Conservation (phyloP, 2,797 vertebrate species). For the Podargus strigoides region DNA sequence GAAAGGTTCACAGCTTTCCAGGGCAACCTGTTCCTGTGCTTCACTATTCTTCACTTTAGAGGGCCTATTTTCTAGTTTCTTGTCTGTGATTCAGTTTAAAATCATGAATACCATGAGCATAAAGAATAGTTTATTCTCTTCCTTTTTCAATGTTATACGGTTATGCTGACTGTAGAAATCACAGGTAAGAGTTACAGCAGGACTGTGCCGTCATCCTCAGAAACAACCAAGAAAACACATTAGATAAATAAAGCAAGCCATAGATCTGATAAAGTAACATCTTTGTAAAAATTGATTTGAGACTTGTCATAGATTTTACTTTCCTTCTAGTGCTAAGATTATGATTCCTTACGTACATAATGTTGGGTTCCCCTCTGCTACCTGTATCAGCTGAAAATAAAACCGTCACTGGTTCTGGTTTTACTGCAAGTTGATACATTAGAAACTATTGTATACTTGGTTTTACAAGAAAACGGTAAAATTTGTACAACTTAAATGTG, state of each 20-base stretch:
- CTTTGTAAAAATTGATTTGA: not conserved
- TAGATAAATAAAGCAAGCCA: not conserved
- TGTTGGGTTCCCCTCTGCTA: not conserved
- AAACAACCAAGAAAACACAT: not conserved
- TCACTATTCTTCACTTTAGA: not conserved
- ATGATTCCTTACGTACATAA: rapidly evolving
- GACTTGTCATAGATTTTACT: not conserved
- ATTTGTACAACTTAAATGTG: not conserved
- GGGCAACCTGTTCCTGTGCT: not conserved
- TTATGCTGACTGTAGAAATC: not conserved
- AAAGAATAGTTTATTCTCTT: not conserved
- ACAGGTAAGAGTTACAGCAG: not conserved
- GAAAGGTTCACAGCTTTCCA: not conserved
- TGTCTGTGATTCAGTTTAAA: not conserved
- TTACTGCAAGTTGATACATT: not conserved
- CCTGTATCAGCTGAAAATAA: not conserved
- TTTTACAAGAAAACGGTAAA: constrained; percentile 1
- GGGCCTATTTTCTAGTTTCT: not conserved
- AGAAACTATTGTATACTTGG: not conserved
- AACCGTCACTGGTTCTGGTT: not conserved
- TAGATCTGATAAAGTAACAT: not conserved
- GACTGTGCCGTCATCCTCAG: not conserved
- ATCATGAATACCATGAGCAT: not conserved
- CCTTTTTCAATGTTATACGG: not conserved
- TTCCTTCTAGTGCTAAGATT: not conserved